A percentile compares a stretch with the other conserved stretches of the same genome.
phyloP scores from a whole-genome alignment of 2,888 invertebrate genomes.

The Drosophila lutescens region DNA sequence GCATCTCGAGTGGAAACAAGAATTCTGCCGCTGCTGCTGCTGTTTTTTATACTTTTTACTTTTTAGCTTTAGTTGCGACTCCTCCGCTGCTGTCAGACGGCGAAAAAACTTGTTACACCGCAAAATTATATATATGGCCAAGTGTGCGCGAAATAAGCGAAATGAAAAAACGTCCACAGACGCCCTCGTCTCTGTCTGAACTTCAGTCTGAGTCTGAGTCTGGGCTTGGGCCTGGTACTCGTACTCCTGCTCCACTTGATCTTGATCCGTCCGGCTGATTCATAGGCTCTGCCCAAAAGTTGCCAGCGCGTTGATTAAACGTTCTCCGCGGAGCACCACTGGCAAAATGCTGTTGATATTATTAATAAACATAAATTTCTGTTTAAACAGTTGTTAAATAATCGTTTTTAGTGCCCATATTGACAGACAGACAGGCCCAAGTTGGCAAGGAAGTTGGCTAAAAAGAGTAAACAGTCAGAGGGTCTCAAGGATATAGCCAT shows the following conservation, averaged over 20 bases:
- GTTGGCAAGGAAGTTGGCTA: slow-evolving; percentile 42
- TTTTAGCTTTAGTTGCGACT: slow-evolving; percentile 56
- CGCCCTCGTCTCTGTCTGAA: slow-evolving; percentile 50
- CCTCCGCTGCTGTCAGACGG: slow-evolving; percentile 58
- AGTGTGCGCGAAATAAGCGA: slow-evolving; percentile 34
- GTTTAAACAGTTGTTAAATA: slow-evolving; percentile 80
- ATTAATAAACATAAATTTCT: slow-evolving; percentile 80
- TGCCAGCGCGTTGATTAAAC: slow-evolving; percentile 60
- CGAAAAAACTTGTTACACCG: slow-evolving; percentile 71
- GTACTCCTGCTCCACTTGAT: slow-evolving; percentile 49
- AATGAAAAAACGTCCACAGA: slow-evolving; percentile 44
- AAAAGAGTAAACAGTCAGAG: slow-evolving; percentile 8
- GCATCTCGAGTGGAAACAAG: slow-evolving; percentile 69
- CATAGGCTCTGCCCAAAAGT: slow-evolving; percentile 59
- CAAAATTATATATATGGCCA: slow-evolving; percentile 50
- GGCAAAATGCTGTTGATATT: slow-evolving; percentile 75
- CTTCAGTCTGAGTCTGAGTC: not conserved
- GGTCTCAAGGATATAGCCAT: slow-evolving; percentile 49
- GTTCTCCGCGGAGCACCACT: slow-evolving; percentile 29
- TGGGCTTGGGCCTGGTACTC: slow-evolving; percentile 1
- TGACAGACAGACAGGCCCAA: slow-evolving; percentile 54
- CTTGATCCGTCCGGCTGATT: slow-evolving; percentile 66
- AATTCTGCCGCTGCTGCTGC: slow-evolving; percentile 47
- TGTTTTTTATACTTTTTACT: slow-evolving; percentile 19
- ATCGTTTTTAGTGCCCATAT: slow-evolving; percentile 61